phyloP scores from a whole-genome alignment of 2,888 invertebrate genomes.

The Polietes domitor region DNA sequence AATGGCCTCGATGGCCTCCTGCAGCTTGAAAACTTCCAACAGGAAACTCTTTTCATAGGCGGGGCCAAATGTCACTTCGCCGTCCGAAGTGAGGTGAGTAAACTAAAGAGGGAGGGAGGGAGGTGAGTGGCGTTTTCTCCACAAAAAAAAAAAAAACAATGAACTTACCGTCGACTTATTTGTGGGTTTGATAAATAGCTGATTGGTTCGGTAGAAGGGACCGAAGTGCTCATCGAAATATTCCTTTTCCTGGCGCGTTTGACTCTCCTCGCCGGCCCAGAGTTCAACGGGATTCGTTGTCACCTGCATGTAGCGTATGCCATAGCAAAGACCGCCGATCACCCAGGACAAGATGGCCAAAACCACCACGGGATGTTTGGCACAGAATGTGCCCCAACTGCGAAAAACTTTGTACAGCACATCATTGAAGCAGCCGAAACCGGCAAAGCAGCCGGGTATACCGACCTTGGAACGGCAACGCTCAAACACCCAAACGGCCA shows the following conservation, averaged over 20 bases:
- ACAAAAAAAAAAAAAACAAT: neutral
- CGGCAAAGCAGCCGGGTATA: conserved; percentile 74
- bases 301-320: conserved; percentile 86
- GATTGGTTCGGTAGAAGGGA: conserved; percentile 94
- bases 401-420: conserved; percentile 79
- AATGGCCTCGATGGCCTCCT: conserved; percentile 84
- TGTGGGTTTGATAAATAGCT: conserved; percentile 89
- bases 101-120: conserved; percentile 72
- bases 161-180: conserved; percentile 82
- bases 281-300: conserved; percentile 95
- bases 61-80: conserved; percentile 86
- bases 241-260: conserved; percentile 90
- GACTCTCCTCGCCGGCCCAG: conserved; percentile 93
- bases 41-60: conserved; percentile 90
- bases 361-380: conserved; percentile 85
- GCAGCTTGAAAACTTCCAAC: conserved; percentile 86
- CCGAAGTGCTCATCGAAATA: conserved; percentile 93
- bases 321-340: conserved; percentile 84
- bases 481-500: conserved; percentile 83
- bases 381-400: conserved; percentile 83
- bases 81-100: conserved; percentile 79
- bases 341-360: conserved; percentile 85
- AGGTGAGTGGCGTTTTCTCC: neutral
- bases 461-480: conserved; percentile 65
- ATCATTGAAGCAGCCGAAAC: conserved; percentile 73